Percentiles rank a stretch among this genome's conserved stretches.
Evolutionary conservation across 2,797 vertebrate genomes (phyloP).

Genomic region (Leptatherina wallacei): DNA sequence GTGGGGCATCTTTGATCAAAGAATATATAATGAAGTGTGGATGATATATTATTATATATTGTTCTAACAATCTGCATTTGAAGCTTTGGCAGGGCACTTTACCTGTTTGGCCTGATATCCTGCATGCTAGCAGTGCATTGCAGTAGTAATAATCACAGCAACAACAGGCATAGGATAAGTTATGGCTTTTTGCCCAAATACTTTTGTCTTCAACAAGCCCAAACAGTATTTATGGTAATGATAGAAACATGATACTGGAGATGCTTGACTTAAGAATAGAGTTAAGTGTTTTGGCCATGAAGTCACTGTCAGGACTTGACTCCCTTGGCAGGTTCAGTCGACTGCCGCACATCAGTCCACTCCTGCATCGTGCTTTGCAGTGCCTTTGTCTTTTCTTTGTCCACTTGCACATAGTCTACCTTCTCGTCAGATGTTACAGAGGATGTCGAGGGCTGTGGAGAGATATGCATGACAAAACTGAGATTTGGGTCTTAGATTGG

Average conservation of each 20-base stretch:
- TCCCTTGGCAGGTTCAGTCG: slow-evolving; percentile 91
- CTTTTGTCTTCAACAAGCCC: slow-evolving; percentile 49
- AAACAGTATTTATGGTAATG: slow-evolving; percentile 47
- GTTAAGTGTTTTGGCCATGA: slow-evolving; percentile 9
- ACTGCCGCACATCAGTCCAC: slow-evolving; percentile 98
- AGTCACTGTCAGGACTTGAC: slow-evolving; percentile 86
- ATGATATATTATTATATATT: slow-evolving; percentile 55
- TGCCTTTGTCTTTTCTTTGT: slow-evolving; percentile 97
- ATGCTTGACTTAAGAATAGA: slow-evolving; percentile 38
- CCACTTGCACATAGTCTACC: slow-evolving; percentile 98
- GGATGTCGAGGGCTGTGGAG: slow-evolving; percentile 92
- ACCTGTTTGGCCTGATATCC: slow-evolving; percentile 61
- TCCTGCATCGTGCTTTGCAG: slow-evolving; percentile 99
- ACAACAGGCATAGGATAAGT: slow-evolving; percentile 55
- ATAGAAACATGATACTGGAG: slow-evolving; percentile 46
- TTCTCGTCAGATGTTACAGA: slow-evolving; percentile 96
- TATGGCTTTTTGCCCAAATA: slow-evolving; percentile 72
- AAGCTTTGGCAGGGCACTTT: slow-evolving; percentile 64
- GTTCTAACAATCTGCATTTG: slow-evolving; percentile 55
- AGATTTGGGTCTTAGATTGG: slow-evolving; percentile 3
- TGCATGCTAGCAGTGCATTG: slow-evolving; percentile 57
- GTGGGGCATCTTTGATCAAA: slow-evolving; percentile 34
- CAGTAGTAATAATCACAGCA: slow-evolving; percentile 53
- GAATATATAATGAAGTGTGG: slow-evolving; percentile 34
- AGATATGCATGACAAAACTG: slow-evolving; percentile 15